Evolutionary conservation across 1,140 invertebrate species (phyloP), one percentile per base, ranked within the genome.

Genomic region (Pseudomyrmex flavicornis): DNA sequence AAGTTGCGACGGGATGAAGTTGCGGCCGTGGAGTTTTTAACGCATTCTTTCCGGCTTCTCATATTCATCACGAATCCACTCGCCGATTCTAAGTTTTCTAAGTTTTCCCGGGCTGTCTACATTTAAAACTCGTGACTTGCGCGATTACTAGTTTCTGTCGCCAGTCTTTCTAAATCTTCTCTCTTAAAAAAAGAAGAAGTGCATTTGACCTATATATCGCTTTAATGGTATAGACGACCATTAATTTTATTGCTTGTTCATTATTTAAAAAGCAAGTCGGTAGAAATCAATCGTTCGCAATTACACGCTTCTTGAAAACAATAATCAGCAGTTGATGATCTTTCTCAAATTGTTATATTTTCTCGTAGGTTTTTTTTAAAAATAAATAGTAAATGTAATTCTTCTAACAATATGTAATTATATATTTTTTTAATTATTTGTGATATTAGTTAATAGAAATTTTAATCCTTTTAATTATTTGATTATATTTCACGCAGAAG

Each of bases 181-280:
- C 70, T 70, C 65, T 79, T 79, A 70, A 35, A 17, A 22, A 17
- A 26, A 26, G 1, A 26, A 26, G 26, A 20, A 46, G 65, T 69
- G 66, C 65, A 59, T 70, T n/a, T 26, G 63, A 69, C 52, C 52
- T 69, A 48, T 15, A 70, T 69, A 44, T 59, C 35, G 35, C 76
- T 74, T 86, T 82, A 85, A 72, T 66, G 72, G 74, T 85, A 85
- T 85, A 85, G 69, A 44, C 54, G 52, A 48, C 50, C 63, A 50
- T 79, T 80, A 56, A 75, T 44, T 82, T 74, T 80, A 70, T 26
- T 66, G 56, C 63, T 63, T 85, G 58, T 75, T 44, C 70, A 48
- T 63, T 54, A 17, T 44, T 70, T 59, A 62, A 63, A 35, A 12
- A 58, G 46, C 1, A 52, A 82, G 70, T 46, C 58, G 15, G 59